Percentiles rank a stretch among this genome's conserved stretches.
phyloP scores from a whole-genome alignment of 2,888 invertebrate genomes.

The Pheosia tremula region DNA sequence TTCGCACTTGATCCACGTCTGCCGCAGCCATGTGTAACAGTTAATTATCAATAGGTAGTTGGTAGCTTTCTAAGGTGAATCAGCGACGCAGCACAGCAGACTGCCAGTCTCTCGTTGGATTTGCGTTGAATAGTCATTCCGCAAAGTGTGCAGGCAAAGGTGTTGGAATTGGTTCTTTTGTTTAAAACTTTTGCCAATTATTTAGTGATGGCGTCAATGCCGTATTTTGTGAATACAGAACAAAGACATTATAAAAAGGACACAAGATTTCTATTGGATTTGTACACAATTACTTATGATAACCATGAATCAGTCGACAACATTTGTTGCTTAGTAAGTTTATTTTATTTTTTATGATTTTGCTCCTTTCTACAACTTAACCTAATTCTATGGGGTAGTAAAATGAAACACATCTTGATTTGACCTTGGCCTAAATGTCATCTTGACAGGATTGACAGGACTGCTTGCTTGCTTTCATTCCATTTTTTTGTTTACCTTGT shows the following conservation, averaged over 20 bases:
- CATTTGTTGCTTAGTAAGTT: constrained; percentile 87
- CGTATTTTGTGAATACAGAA: constrained; percentile 79
- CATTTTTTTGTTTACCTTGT: constrained; percentile 53
- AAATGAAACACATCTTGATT: constrained; percentile 58
- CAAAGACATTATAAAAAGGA: constrained; percentile 94
- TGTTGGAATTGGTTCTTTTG: constrained; percentile 36
- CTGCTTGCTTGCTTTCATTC: constrained; percentile 30
- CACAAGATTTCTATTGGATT: constrained; percentile 91
- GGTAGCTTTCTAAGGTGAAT: constrained; percentile 80
- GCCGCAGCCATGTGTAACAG: constrained; percentile 76
- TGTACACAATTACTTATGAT: constrained; percentile 94
- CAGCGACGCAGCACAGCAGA: constrained; percentile 61
- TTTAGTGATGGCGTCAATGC: constrained; percentile 78
- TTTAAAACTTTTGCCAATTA: constrained; percentile 30
- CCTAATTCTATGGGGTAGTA: constrained; percentile 21
- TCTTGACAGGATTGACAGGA: constrained; percentile 64
- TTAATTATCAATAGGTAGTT: constrained; percentile 72
- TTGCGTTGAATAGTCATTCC: constrained; percentile 48
- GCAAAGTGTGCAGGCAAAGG: constrained; percentile 48
- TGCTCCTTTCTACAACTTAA: constrained; percentile 9
- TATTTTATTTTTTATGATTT: constrained; percentile 17
- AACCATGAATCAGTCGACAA: constrained; percentile 91
- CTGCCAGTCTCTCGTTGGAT: constrained; percentile 62
- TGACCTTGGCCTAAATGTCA: constrained; percentile 81
- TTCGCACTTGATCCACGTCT: constrained; percentile 71